Conservation (phyloP, 2,888 invertebrate genomes). For the Plebejus melissa region DNA sequence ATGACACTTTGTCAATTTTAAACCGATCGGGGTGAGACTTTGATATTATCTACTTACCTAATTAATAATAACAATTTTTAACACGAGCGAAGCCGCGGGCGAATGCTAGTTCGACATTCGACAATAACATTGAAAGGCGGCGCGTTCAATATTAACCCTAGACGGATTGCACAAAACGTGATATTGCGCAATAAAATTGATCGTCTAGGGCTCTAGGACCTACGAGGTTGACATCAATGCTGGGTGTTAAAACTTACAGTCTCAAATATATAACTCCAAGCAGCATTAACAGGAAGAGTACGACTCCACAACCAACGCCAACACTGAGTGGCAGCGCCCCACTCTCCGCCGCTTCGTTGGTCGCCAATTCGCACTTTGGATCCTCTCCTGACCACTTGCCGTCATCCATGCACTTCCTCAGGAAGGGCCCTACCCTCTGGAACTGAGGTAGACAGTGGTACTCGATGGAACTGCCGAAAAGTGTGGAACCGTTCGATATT, state of each 20-base stretch:
- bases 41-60: too few relatives aligned
- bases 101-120: too few relatives aligned
- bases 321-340: conserved; percentile 88
- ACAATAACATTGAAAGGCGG: too few relatives aligned
- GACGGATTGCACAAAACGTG: too few relatives aligned
- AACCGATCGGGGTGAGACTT: too few relatives aligned
- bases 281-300: conserved; percentile 87
- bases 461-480: conserved; percentile 91
- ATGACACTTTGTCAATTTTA: too few relatives aligned
- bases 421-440: conserved; percentile 88
- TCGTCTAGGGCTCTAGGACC: too few relatives aligned
- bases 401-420: conserved; percentile 90
- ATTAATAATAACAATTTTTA: too few relatives aligned
- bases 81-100: too few relatives aligned
- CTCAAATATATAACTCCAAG: conserved; percentile 89
- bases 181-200: too few relatives aligned
- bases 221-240: too few relatives aligned
- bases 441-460: conserved; percentile 93
- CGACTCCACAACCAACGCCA: conserved; percentile 90
- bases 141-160: too few relatives aligned
- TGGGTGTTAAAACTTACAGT: conserved; percentile 79
- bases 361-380: conserved; percentile 87
- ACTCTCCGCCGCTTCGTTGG: conserved; percentile 84
- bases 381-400: conserved; percentile 93
- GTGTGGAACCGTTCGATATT: conserved; percentile 89